Conservation (phyloP, 2,113 vertebrate genomes). For the Aythya baeri region DNA sequence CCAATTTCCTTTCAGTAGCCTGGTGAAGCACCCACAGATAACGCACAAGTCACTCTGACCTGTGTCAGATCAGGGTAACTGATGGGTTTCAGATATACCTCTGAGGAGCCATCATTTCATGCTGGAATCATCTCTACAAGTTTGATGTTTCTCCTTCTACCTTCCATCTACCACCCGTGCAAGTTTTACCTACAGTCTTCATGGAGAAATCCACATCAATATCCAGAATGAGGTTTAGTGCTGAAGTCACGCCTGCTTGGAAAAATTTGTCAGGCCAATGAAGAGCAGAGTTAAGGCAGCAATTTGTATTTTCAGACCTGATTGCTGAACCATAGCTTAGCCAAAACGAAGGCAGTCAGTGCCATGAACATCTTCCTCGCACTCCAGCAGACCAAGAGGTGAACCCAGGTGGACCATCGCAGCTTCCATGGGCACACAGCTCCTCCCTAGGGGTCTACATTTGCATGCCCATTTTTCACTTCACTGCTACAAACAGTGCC, state of each 20-base stretch:
- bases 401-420: not conserved
- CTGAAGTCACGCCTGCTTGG: not conserved
- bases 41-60: not conserved
- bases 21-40: not conserved
- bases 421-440: not conserved
- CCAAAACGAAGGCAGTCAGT: not conserved
- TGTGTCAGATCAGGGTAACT: not conserved
- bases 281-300: not conserved
- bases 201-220: not conserved
- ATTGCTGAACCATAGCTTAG: not conserved
- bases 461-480: not conserved
- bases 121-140: not conserved
- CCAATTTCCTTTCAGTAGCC: not conserved
- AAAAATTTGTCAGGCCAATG: not conserved
- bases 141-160: not conserved
- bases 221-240: not conserved
- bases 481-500: not conserved
- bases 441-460: not conserved
- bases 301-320: not conserved
- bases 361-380: not conserved
- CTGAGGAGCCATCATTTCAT: not conserved
- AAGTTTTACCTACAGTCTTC: not conserved
- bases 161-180: not conserved
- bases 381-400: not conserved
- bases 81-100: not conserved